phyloP scores from a whole-genome alignment of 2,888 invertebrate genomes.

The Cheilosia urbana region DNA sequence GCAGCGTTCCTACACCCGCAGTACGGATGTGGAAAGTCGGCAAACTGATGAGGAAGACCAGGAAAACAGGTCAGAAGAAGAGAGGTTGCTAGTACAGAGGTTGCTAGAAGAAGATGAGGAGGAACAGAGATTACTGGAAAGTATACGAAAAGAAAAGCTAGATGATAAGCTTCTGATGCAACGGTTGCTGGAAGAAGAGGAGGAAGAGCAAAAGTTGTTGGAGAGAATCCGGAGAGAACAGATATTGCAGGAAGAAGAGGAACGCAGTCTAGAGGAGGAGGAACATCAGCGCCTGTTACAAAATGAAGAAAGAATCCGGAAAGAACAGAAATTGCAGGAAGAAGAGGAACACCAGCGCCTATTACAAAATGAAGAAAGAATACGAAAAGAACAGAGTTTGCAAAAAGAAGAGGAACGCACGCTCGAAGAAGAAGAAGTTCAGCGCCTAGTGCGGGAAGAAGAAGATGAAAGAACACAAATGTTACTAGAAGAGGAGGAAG shows the following conservation, averaged over 20 bases:
- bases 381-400: constrained; percentile 41
- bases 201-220: constrained; percentile 47
- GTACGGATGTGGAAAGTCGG: constrained; percentile 79
- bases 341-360: constrained; percentile 51
- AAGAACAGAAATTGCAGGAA: constrained; percentile 47
- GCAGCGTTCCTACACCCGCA: constrained; percentile 79
- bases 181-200: constrained; percentile 23
- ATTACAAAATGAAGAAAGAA: background rate
- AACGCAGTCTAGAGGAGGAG: constrained; percentile 27
- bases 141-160: constrained; percentile 49
- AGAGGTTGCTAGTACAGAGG: constrained; percentile 35
- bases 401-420: constrained; percentile 12
- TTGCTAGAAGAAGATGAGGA: constrained; percentile 53
- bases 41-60: constrained; percentile 79
- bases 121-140: constrained; percentile 28
- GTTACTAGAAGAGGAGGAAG: constrained; percentile 29
- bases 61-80: constrained; percentile 52
- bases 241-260: constrained; percentile 45
- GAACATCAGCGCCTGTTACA: too few species aligned
- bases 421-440: constrained; percentile 56
- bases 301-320: constrained; percentile 16
- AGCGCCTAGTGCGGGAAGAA: background rate
- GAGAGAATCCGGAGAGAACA: constrained; percentile 23
- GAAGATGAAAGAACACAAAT: constrained; percentile 69
- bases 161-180: constrained; percentile 21